These are phyloP conservation scores for Acanthornis magna DNA, from an alignment of 2,797 vertebrate genomes.

Conservation along the genomic window DNA sequence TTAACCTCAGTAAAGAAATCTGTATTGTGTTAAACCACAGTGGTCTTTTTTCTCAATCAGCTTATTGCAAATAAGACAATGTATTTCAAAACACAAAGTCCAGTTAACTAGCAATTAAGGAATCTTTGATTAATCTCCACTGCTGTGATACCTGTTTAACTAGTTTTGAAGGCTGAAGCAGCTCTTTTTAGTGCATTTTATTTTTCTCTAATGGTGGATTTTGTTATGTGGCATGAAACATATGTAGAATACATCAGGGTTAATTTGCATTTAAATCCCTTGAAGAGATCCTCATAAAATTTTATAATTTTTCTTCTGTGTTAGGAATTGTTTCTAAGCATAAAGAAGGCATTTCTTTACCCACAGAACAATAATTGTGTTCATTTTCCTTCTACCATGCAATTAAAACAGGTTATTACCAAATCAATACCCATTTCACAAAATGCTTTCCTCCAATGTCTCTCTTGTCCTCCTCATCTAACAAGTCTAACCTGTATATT, in stretches of 20 bases:
- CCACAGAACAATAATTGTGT: neutral
- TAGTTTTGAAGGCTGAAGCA: neutral
- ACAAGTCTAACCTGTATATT: neutral
- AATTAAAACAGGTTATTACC: conserved; percentile 48
- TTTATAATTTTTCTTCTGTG: neutral
- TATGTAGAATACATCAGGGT: neutral
- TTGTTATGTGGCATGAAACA: neutral
- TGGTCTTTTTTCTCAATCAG: neutral
- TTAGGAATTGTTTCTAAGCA: neutral
- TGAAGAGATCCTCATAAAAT: conserved; percentile 4
- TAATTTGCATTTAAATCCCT: conserved; percentile 52
- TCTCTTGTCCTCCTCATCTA: conserved; percentile 12
- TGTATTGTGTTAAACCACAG: neutral
- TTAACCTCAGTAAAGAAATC: neutral
- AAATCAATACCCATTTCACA: conserved; percentile 48
- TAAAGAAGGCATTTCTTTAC: conserved; percentile 20
- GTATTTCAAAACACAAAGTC: neutral
- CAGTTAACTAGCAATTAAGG: conserved; percentile 22
- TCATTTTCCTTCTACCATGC: conserved; percentile 13
- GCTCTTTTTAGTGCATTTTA: neutral
- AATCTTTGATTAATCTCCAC: conserved; percentile 25
- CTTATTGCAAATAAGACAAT: neutral
- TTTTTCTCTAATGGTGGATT: neutral
- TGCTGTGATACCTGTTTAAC: neutral
- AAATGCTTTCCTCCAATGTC: neutral